Base-by-base conservation (phyloP, 2,113 vertebrate genomes). In the Odobenus rosmarus region DNA sequence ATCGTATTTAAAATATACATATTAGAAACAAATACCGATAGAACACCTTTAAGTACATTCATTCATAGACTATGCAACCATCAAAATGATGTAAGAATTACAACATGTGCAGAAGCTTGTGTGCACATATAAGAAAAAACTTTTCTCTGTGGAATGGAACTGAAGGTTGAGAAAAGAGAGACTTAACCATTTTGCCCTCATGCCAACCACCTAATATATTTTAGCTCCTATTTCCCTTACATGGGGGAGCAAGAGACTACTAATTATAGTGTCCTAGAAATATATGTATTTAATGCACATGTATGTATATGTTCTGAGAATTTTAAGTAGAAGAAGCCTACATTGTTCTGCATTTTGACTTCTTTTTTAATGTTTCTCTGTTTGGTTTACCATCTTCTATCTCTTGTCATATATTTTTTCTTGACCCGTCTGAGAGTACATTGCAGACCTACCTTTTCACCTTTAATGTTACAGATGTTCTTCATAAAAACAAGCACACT, bases 291-390 rank as follows among this genome's bases (percentile, higher is more conserved):
- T 76, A 61, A 31, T 55, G 80, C 49, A 79, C 14, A 9, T 62
- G 33, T 19, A 23, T 21, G 2, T 51, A 12, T 87, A 18, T 36
- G 15, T 69, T 51, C 90, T 61, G 42, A 71, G 62, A 67, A 90
- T 87, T 95, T 90, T 79, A 88, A 92, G 57, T 49, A 92, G 76
- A 93, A 96, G 8, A 83, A 94, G 88, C 61, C 11, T 53, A 79
- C 9, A 46, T 82, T 89, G 11, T 95, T 96, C n/a, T 71, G 15
- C 26, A 57, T n/a, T 67, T 83, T 28, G 24, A 46, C 24, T 77
- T 93, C 12, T 93, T 91, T 90, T 61, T n/a, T 15, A 81, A 76
- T 90, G 42, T 82, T 93, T 87, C n/a, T 64, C 53, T 83, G 0
- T 92, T 84, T 92, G 39, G 15, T 83, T 80, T 92, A 53, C 53